phyloP scores from a whole-genome alignment of 1,140 invertebrate species.

The Ceratina japonica region DNA sequence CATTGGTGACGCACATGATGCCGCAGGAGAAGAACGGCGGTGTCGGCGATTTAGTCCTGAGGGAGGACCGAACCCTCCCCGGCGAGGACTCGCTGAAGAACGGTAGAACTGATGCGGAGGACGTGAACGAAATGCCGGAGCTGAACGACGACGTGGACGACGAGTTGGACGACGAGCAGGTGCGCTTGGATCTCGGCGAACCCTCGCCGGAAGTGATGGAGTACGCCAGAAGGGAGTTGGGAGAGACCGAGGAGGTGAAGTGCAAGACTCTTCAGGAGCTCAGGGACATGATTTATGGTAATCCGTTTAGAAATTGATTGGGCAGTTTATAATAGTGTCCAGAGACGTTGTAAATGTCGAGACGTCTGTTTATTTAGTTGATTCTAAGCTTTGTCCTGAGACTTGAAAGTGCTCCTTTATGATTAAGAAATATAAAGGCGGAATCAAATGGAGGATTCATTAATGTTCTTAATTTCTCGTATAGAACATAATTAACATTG shows the following conservation, averaged over 20 bases:
- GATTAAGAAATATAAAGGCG: too few relatives aligned
- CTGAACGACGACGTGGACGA: conserved; percentile 60
- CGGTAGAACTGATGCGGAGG: conserved; percentile 29
- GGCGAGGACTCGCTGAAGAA: background rate
- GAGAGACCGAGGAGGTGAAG: conserved; percentile 81
- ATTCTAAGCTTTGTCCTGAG: too few relatives aligned
- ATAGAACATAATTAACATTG: too few relatives aligned
- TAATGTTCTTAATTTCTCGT: too few relatives aligned
- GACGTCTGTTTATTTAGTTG: too few relatives aligned
- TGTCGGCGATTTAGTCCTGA: background rate
- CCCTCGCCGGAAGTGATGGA: conserved; percentile 74
- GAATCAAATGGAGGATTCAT: too few relatives aligned
- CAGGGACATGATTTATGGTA: conserved; percentile 88
- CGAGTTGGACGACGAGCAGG: conserved; percentile 71
- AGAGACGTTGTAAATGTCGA: too few relatives aligned
- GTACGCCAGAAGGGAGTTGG: conserved; percentile 77
- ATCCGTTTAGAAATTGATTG: conserved; percentile 35
- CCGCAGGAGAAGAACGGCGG: conserved; percentile 29
- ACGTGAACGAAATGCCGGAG: conserved; percentile 59
- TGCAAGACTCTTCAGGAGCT: conserved; percentile 84
- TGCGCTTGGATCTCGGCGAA: conserved; percentile 74
- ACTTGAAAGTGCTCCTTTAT: too few relatives aligned
- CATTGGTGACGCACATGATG: conserved; percentile 13
- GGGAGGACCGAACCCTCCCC: background rate
- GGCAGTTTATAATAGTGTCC: too few relatives aligned